Base-by-base conservation (phyloP, 2,113 vertebrate species). In the Nycticryphes semicollaris region DNA sequence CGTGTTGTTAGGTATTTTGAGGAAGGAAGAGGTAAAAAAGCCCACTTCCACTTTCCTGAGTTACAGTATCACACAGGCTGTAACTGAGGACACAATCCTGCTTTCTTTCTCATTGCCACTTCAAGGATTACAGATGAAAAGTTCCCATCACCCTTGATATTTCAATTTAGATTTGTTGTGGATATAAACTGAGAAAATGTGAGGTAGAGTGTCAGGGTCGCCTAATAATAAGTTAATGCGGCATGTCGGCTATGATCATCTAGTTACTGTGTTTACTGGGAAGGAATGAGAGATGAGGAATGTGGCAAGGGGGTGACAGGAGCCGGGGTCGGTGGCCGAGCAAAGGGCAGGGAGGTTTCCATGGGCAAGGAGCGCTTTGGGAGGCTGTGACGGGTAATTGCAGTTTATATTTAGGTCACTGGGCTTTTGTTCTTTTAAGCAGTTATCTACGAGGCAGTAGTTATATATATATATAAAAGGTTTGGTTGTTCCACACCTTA, bases 181-280 rank as follows among this genome's bases (percentile, higher is more conserved):
- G 85, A n/a, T 83, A 66, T 78, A 69, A 87, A 62, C 81, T 66
- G 74, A 69, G 86, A 93, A 93, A 89, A 82, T 27, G 14, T 13
- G 70, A 94, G 31, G 60, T 69, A 50, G 63, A 70, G 59, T 91
- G 72, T 87, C 81, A 76, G 84, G 50, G 74, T 91, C 81, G 79
- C 77, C 87, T 94, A 90, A 53, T 93, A 95, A 69, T 57, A 81
- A 86, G 60, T 56, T 88, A 92, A 81, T 57, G 76, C 62, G 79
- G 57, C 47, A 63, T 89, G 89, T 92, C 50, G 79, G 3, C 67
- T 90, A 2, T 86, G 73, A 24, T 95, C 73, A 48, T 92, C 81
- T 87, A 70, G 47, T 94, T 87, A 84, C 69, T 57, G 35, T 76
- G 47, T 60, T 60, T 77, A 30, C 37, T 90, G 62, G 92, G 81